Evolutionary conservation across 1,140 invertebrate genomes (phyloP).

Genomic region (Colletes gigas): DNA sequence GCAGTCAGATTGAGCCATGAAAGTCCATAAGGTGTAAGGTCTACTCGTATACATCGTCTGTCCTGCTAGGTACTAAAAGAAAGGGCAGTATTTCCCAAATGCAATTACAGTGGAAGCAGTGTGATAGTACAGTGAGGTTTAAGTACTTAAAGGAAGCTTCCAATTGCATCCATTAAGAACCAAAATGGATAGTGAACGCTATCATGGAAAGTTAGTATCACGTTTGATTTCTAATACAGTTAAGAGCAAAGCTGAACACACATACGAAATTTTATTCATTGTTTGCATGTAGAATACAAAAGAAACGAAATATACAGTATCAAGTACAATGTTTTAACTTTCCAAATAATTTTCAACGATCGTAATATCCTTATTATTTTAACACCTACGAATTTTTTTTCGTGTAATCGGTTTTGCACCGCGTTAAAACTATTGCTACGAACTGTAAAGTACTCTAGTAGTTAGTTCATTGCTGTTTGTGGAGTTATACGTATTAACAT

Average conservation of each 20-base stretch:
- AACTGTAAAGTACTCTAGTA: neutral
- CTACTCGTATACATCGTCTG: no score
- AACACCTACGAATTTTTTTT: conserved; percentile 2
- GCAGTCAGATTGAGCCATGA: no score
- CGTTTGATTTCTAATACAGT: neutral
- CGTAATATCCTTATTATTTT: conserved; percentile 25
- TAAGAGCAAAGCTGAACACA: conserved; percentile 20
- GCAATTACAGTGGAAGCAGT: no score
- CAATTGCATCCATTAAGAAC: no score
- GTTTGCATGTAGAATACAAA: conserved; percentile 15
- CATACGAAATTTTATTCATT: conserved; percentile 16
- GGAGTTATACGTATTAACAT: conserved; percentile 5
- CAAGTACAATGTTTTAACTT: conserved; percentile 16
- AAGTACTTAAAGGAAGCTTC: no score
- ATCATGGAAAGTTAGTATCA: no score
- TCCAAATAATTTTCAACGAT: conserved; percentile 8
- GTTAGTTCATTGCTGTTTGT: conserved; percentile 6
- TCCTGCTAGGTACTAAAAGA: no score
- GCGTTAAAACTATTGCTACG: neutral
- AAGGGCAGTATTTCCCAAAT: no score
- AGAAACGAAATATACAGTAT: no score
- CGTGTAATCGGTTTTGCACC: conserved; percentile 7
- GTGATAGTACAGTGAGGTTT: no score
- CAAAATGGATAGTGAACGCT: no score
- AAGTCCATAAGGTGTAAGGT: no score